These are phyloP conservation scores for Spodoptera exigua DNA, from an alignment of 2,888 invertebrate species.

Conservation along the genomic window DNA sequence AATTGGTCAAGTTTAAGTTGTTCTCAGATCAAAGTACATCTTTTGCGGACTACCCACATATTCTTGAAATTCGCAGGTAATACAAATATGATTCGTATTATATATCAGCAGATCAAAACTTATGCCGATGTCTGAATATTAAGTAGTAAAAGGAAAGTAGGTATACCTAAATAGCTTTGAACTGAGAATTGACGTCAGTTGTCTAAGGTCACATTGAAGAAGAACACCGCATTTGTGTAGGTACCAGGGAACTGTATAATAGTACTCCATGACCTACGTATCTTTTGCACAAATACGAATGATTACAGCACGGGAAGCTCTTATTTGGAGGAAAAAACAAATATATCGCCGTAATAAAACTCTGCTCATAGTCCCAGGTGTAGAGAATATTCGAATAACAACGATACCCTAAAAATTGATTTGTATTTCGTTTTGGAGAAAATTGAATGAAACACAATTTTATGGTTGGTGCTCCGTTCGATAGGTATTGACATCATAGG, in stretches of 20 bases:
- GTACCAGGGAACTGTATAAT: slow-evolving; percentile 7
- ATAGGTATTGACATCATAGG: slow-evolving; percentile 10
- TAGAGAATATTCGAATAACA: slow-evolving; percentile 45
- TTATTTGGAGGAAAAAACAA: slow-evolving; percentile 43
- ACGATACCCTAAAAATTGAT: slow-evolving; percentile 40
- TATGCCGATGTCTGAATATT: background rate
- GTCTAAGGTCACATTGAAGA: slow-evolving; percentile 35
- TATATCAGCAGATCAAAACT: slow-evolving; percentile 1
- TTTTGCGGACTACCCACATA: background rate
- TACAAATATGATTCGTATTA: background rate
- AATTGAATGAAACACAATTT: slow-evolving; percentile 50
- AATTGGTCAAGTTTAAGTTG: slow-evolving; percentile 15
- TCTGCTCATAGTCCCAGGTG: slow-evolving; percentile 52
- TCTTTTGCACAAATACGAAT: slow-evolving; percentile 22
- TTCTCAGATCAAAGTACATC: slow-evolving; percentile 2
- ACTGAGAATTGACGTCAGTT: slow-evolving; percentile 22
- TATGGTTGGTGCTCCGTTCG: slow-evolving; percentile 34
- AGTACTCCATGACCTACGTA: slow-evolving; percentile 5
- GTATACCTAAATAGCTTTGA: slow-evolving; percentile 7
- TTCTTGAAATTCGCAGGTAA: slow-evolving; percentile 1
- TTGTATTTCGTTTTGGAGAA: slow-evolving; percentile 45
- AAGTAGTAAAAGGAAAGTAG: slow-evolving; percentile 10
- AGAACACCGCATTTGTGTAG: background rate
- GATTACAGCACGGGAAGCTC: slow-evolving; percentile 22
- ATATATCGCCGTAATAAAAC: slow-evolving; percentile 53